phyloP scores from a whole-genome alignment of 2,113 vertebrate genomes.

The Tichodroma muraria region DNA sequence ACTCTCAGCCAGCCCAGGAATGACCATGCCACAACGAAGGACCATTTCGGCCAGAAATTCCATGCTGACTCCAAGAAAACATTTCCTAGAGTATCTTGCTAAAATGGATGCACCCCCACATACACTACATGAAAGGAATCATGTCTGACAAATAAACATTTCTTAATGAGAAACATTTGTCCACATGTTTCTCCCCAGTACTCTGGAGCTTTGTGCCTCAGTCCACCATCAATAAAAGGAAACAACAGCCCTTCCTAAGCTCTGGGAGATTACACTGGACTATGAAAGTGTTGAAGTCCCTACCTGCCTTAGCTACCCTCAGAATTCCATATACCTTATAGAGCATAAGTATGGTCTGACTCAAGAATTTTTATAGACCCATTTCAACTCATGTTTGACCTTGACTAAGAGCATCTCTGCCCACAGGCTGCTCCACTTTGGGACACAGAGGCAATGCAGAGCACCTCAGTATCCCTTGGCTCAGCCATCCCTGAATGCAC shows the following conservation, averaged over 20 bases:
- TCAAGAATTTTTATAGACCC: not conserved
- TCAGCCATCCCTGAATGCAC: not conserved
- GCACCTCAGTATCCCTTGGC: not conserved
- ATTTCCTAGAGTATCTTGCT: constrained; percentile 27
- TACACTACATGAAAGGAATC: constrained; percentile 11
- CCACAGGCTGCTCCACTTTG: not conserved
- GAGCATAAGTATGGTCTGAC: not conserved
- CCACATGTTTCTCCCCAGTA: not conserved
- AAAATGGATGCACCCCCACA: not conserved
- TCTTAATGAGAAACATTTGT: constrained; percentile 38
- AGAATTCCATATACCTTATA: not conserved
- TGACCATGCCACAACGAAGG: not conserved
- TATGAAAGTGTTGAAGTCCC: not conserved
- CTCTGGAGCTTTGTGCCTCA: not conserved
- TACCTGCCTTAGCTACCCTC: not conserved
- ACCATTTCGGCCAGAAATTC: not conserved
- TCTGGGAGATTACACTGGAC: not conserved
- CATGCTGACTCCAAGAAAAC: not conserved
- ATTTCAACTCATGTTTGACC: not conserved
- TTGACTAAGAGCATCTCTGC: not conserved
- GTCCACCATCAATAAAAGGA: not conserved
- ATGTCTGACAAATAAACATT: constrained; percentile 40
- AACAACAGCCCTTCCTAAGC: not conserved
- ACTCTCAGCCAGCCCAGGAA: not conserved
- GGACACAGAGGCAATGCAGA: not conserved